Base-by-base conservation (phyloP, 2,113 vertebrate genomes). In the Poeciliopsis occidentalis region DNA sequence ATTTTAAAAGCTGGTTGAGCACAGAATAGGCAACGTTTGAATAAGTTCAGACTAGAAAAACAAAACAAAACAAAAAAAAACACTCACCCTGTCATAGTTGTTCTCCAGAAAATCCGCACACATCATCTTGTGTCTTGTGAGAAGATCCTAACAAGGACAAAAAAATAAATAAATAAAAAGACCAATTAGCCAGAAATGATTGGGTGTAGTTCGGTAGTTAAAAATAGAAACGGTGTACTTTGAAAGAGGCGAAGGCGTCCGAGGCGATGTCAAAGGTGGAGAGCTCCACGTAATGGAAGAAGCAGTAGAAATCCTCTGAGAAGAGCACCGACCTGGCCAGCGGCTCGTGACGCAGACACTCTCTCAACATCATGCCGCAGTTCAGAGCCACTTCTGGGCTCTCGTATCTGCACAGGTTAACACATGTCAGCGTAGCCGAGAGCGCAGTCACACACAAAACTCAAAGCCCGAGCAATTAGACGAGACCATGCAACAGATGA, bases 51-150 rank as follows among this genome's bases (percentile, higher is more conserved):
- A 64, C 7, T 2, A 73, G 12, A 54, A 83, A 82, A 66, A 1
- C 1, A 66, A 41, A 39, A 39, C 31, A 32, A 7, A 32, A 54
- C 80, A 47, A 80, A 82, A 66, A 34, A 34, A 65, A 41, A 15
- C 12, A 64, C 96, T 96, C 92, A 99, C 97, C 73, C 85, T 91
- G 91, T 99, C 97, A 34, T 99, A 99, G 85, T 98, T 98, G 82
- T 96, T 97, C 88, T 99, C 97, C 93, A 99, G 92, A 90, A 99
- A 98, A 84, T 98, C 97, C 30, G 97, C 96, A 88, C 97, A 98
- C 95, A 97, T 95, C 29, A 96, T 94, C 93, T 98, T 99, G 92
- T 99, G 97, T 89, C 97, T 96, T 4, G 97, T 98, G 71, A 99
- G 92, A 64, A 99, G 95, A 91, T 99, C 97, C 97, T 99, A 85